Evolutionary conservation across 2,888 invertebrate genomes (phyloP).

Genomic region (Archaeoteleia sp.): DNA sequence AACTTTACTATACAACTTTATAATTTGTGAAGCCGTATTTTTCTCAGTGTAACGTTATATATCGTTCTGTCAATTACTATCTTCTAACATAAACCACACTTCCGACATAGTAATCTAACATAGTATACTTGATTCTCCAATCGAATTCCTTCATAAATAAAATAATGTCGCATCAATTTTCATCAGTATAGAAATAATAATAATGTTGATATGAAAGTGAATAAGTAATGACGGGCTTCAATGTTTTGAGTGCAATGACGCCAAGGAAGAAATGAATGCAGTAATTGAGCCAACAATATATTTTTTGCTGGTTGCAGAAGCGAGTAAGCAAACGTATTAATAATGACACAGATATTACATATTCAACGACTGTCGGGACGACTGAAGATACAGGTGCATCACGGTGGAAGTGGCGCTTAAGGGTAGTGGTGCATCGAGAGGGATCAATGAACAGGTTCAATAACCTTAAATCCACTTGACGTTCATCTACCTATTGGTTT

Average conservation of each 20-base stretch:
- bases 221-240: neutral
- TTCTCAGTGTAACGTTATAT: too few relatives aligned
- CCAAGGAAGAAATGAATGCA: neutral
- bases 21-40: too few relatives aligned
- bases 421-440: slow-evolving; percentile 57
- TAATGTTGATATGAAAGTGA: neutral
- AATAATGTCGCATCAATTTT: too few relatives aligned
- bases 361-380: slow-evolving; percentile 38
- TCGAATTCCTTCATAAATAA: too few relatives aligned
- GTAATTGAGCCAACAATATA: slow-evolving; percentile 1
- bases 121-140: too few relatives aligned
- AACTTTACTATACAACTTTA: too few relatives aligned
- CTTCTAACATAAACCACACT: too few relatives aligned
- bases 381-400: slow-evolving; percentile 44
- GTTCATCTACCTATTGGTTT: slow-evolving; percentile 59
- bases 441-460: slow-evolving; percentile 73
- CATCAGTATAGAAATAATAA: too few relatives aligned
- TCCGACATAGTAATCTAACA: too few relatives aligned
- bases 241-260: neutral
- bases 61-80: too few relatives aligned
- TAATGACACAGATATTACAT: slow-evolving; percentile 40
- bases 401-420: slow-evolving; percentile 54
- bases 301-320: neutral
- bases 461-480: slow-evolving; percentile 73
- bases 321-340: slow-evolving; percentile 18